These are phyloP conservation scores for Pseudopipra pipra DNA, from an alignment of 2,113 vertebrate species.

Conservation along the genomic window DNA sequence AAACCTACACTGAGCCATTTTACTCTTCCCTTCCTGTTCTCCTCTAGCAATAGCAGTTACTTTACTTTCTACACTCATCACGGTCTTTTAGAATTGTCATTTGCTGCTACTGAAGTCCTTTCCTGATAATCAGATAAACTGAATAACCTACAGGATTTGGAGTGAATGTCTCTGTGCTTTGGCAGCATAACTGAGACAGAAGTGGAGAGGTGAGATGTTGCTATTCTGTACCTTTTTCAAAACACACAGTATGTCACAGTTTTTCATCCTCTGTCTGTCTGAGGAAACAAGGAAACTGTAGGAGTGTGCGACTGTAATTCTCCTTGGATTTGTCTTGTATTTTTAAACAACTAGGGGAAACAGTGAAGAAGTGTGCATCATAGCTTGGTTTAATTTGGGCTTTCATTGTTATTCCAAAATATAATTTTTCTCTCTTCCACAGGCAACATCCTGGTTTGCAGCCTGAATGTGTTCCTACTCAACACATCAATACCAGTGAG, in stretches of 20 bases:
- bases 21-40: background rate
- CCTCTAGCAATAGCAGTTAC: background rate
- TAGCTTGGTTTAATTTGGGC: background rate
- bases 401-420: background rate
- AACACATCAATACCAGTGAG: conserved; percentile 48
- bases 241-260: background rate
- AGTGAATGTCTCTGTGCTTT: background rate
- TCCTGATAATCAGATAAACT: background rate
- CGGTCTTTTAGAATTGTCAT: background rate
- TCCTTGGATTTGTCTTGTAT: background rate
- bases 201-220: background rate
- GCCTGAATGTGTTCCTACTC: conserved; percentile 21
- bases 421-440: background rate
- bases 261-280: background rate
- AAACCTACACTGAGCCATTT: background rate
- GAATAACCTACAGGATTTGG: background rate
- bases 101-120: background rate
- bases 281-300: background rate
- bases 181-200: background rate
- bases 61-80: background rate
- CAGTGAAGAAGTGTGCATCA: background rate
- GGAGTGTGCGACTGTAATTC: background rate
- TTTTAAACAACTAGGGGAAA: background rate
- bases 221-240: background rate
- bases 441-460: conserved; percentile 14